Conservation (phyloP, 2,797 vertebrate genomes). For the Rhinoraja longicauda region DNA sequence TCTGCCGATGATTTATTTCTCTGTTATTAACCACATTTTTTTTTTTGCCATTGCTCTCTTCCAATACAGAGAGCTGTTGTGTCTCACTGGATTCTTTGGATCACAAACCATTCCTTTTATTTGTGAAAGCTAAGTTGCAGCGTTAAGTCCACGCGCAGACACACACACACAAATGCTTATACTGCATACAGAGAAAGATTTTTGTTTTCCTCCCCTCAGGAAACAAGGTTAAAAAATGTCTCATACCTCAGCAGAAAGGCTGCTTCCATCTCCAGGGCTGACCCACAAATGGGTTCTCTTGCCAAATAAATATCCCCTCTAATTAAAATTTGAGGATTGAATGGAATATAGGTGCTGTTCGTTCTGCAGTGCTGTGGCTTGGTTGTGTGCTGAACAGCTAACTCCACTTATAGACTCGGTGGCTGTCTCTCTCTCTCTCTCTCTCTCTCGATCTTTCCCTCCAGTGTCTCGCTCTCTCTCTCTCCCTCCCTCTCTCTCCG, state of each 20-base stretch:
- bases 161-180: background rate
- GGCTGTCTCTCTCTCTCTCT: background rate
- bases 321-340: constrained; percentile 7
- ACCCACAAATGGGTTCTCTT: constrained; percentile 21
- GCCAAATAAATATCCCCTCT: background rate
- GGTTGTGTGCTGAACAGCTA: constrained; percentile 9
- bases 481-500: too few relatives aligned
- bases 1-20: constrained; percentile 11
- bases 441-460: background rate
- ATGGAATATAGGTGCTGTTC: background rate
- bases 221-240: background rate
- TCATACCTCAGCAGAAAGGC: constrained; percentile 21
- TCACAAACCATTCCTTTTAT: background rate
- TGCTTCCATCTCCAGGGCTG: background rate
- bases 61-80: background rate
- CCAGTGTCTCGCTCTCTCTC: background rate
- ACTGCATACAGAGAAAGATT: background rate
- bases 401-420: background rate
- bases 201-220: background rate
- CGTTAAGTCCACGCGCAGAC: background rate
- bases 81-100: background rate
- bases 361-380: constrained; percentile 31
- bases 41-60: background rate
- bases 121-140: background rate
- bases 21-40: constrained; percentile 2